Base-by-base conservation (phyloP, 2,888 invertebrate species). In the Drosophila rellima region DNA sequence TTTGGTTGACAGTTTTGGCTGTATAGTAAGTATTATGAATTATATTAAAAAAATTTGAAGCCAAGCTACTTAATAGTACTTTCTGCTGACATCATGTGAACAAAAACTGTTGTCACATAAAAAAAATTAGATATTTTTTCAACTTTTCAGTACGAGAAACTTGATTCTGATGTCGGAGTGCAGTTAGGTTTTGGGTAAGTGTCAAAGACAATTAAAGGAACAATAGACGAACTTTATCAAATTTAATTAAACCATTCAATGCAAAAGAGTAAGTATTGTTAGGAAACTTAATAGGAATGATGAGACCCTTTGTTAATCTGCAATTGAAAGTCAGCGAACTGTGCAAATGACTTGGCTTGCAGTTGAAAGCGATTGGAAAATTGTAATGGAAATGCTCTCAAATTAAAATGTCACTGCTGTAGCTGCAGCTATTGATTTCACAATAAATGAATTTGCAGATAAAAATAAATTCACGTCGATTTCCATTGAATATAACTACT, bases 251-350 rank as follows among this genome's bases (percentile, higher is more conserved):
- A 18, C 11, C 37, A 29, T 26, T 7, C 31, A 31, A 29, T 39
- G 18, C 26, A n/a, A 8, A 10, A 26, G 29, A 26, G 39, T 39
- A 18, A 31, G 54, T 42, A 42, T 42, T 20, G 10, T 15, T 7
- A 10, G 40, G 31, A 18, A 5, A 31, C 20, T 10, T 54, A 23
- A 29, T 51, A 17, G 45, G 39, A 37, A 35, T n/a, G 23, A n/a
- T n/a, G 3, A 3, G 11, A 17, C 6, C 26, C 29, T 33, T 56
- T 69, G 40, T 56, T 73, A 26, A 39, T 26, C 45, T 31, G 17
- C 79, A 70, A 86, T 81, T 68, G 42, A 52, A 17, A 73, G 68
- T 51, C 81, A 70, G 65, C 59, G 76, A 82, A 82, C 82, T 80
- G 82, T 73, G 64, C 47, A 54, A 63, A 60, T 63, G 61, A 52